Base-by-base conservation (phyloP, 2,888 invertebrate species). In the Sinohyriopsis cumingii region DNA sequence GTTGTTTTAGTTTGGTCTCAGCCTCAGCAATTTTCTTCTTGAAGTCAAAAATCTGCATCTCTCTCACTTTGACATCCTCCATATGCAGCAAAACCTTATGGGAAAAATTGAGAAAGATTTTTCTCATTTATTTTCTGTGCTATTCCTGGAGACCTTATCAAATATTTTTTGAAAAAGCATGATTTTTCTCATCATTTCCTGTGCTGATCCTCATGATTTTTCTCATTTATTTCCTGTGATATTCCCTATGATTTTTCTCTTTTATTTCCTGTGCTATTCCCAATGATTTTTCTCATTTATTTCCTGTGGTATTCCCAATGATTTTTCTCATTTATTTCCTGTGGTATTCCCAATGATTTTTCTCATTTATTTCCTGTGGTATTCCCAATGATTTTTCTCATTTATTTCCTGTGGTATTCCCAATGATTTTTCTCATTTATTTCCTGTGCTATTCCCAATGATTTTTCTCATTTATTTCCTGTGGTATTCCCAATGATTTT, bases 21-120 rank as follows among this genome's bases (percentile, higher is more conserved):
- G 91, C 88, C 80, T 94, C 94, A 0, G 92, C 91, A 0, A 94
- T 90, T 9, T 92, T 92, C 89, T 94, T 95, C 89, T 94, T 94
- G 81, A 93, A 90, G 83, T 94, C 94, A 81, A 92, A 89, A 73
- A 94, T 93, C 81, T 93, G 93, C 12, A 91, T 90, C 81, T 93
- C 92, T 78, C 87, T 77, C 24, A 87, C 85, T 68, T 89, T 89
- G 5, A 90, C 84, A 72, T 89, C 89, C 71, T 89, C 89, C 88
- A 89, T 89, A 65, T 87, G 86, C 81, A 86, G 87, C 25, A 90
- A 69, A 24, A 90, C 93, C 45, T 45, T 45, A 45, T 45, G 45
- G 45, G 45, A 45, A 45, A 12, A 45, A 45, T 84, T 87, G 67
- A 12, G 60, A 24, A 20, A 59, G 67, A 19, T 45, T 66, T 15